phyloP scores from a whole-genome alignment of 2,888 invertebrate genomes.

The Athalia rosae region DNA sequence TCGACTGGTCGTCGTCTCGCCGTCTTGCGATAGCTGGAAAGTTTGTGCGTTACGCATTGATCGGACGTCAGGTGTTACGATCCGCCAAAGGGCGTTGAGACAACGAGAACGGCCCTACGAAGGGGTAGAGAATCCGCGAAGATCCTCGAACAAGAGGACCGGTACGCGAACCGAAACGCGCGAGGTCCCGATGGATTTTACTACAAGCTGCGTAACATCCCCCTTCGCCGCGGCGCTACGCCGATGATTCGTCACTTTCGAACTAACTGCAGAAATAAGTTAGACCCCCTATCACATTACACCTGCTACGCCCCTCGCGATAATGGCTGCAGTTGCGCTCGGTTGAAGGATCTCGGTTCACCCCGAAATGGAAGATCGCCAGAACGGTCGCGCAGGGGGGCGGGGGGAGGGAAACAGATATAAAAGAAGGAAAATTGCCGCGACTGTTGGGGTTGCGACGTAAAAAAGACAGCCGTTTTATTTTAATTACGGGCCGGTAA shows the following conservation, averaged over 20 bases:
- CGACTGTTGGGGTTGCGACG: background rate
- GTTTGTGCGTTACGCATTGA: background rate
- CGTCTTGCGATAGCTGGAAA: constrained; percentile 9
- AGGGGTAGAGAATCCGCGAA: background rate
- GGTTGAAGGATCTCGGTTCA: too few relatives aligned
- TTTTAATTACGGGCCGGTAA: constrained; percentile 16
- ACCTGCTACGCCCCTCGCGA: too few relatives aligned
- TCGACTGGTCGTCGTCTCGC: constrained; percentile 1
- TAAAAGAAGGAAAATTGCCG: background rate
- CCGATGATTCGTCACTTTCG: background rate
- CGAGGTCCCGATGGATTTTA: constrained; percentile 15
- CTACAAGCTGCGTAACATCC: background rate
- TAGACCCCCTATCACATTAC: too few relatives aligned
- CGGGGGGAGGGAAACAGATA: background rate
- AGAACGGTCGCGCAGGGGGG: background rate
- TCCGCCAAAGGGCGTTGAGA: background rate
- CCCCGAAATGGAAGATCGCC: too few relatives aligned
- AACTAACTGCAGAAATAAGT: too few relatives aligned
- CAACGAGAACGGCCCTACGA: background rate
- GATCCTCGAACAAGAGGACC: background rate
- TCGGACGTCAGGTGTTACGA: constrained; percentile 31
- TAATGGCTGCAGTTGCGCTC: too few relatives aligned
- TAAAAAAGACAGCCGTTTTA: constrained; percentile 23
- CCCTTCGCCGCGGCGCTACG: background rate
- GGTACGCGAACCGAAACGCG: background rate